Conservation (phyloP, 2,797 vertebrate genomes). For the Leucoraja ocellata region DNA sequence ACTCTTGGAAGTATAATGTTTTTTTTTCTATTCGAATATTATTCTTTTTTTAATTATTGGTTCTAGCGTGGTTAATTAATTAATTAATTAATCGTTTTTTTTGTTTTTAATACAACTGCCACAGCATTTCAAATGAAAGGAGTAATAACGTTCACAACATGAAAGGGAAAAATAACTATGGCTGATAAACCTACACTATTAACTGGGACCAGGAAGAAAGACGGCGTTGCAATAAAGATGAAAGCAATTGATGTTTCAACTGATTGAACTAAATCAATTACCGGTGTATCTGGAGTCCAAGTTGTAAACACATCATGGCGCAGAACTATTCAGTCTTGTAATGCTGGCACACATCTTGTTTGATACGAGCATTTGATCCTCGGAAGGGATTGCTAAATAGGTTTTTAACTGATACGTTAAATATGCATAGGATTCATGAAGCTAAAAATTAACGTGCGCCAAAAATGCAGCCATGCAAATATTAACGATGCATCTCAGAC, state of each 20-base stretch:
- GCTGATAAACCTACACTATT: constrained; percentile 14
- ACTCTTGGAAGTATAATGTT: too few relatives aligned
- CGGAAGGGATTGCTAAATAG: neutral
- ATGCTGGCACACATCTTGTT: neutral
- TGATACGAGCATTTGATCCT: neutral
- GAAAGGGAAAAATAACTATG: constrained; percentile 26
- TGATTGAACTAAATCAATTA: constrained; percentile 36
- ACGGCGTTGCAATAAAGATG: constrained; percentile 13
- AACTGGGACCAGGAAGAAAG: constrained; percentile 28
- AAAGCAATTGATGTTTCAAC: constrained; percentile 8
- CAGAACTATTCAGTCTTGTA: neutral
- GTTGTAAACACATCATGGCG: constrained; percentile 26
- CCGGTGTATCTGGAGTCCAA: constrained; percentile 24
- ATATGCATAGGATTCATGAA: neutral
- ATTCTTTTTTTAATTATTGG: neutral
- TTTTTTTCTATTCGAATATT: neutral
- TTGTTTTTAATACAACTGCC: neutral
- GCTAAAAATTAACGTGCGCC: neutral
- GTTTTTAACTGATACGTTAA: neutral
- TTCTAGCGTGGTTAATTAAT: too few relatives aligned
- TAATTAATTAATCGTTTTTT: neutral
- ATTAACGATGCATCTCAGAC: neutral
- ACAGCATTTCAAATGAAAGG: neutral
- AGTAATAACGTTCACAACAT: neutral
- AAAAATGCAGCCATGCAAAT: neutral